Evolutionary conservation across 2,888 invertebrate genomes (phyloP), one percentile per base, ranked within the genome.

Genomic region (Noctua janthina): DNA sequence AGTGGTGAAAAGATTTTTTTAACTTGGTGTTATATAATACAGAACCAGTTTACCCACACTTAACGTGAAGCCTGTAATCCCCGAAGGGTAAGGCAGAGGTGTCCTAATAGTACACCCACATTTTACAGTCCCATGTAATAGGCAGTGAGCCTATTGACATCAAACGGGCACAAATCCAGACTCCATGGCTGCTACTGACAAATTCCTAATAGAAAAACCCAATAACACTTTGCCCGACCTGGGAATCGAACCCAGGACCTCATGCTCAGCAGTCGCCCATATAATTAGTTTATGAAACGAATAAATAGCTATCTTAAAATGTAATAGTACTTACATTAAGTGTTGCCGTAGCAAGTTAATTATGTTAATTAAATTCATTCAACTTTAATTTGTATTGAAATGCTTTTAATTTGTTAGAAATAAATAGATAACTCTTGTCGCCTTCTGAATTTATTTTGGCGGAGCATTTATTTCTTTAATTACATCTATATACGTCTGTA

Each of bases 1-100:
- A 15, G 35, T 62, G 11, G 23, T 79, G 39, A 43, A 43, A 3
- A 71, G 59, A 29, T 70, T 83, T 62, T 39, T 70, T 76, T 2
- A 13, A 51, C 2, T 70, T 23, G 2, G 1, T 15, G 15, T 54
- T 78, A 15, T 68, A 43, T 54, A 39, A 46, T 75, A 29, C 15
- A 43, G 10, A 1, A 35, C 3, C 2, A 35, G 35, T 35, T 35
- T 35, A 35, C 35, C 2, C 35, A 35, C 35, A 35, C 35, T 3
- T 35, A 35, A 35, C 35, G 35, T 35, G 2, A 35, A 2, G 35
- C 35, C 35, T 35, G 35, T 3, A 35, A 35, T 35, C 35, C 35
- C 35, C 35, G 35, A 35, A 35, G 35, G 35, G 35, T 35, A 3
- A 35, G 35, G 35, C 35, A 35, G 35, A 35, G 35, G 35, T 35